phyloP scores from a whole-genome alignment of 2,113 vertebrate species.

The Etheostoma spectabile region DNA sequence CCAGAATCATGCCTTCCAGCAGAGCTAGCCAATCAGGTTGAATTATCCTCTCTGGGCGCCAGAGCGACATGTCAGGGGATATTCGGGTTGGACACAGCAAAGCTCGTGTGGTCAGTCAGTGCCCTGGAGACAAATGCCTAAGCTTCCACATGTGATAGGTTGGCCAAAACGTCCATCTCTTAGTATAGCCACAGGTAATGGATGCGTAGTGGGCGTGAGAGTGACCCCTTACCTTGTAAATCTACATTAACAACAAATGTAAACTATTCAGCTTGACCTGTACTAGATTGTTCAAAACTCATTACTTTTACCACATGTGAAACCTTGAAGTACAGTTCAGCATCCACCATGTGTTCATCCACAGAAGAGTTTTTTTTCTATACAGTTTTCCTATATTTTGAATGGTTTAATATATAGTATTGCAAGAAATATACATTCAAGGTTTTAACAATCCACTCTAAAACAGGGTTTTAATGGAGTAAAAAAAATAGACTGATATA shows the following conservation, averaged over 20 bases:
- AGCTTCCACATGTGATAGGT: constrained; percentile 62
- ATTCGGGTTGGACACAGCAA: constrained; percentile 76
- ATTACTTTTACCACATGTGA: constrained; percentile 28
- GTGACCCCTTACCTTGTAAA: constrained; percentile 23
- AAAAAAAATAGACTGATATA: constrained; percentile 39
- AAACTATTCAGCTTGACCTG: constrained; percentile 28
- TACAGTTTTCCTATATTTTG: constrained; percentile 7
- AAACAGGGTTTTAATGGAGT: constrained; percentile 22
- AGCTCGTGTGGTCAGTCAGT: constrained; percentile 75
- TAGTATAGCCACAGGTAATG: constrained; percentile 66
- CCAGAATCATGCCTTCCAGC: constrained; percentile 85
- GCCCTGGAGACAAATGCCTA: constrained; percentile 77
- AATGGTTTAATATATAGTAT: constrained; percentile 37
- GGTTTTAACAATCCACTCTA: constrained; percentile 21
- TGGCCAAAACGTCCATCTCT: constrained; percentile 62
- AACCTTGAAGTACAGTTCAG: constrained; percentile 18
- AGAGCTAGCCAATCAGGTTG: constrained; percentile 83
- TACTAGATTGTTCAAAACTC: not conserved
- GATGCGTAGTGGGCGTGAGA: constrained; percentile 25
- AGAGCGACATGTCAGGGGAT: constrained; percentile 74
- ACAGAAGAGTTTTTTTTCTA: constrained; percentile 11
- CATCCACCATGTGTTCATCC: constrained; percentile 15
- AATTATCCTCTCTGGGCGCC: constrained; percentile 79
- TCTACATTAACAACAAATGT: constrained; percentile 16
- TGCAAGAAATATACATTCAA: constrained; percentile 29